Conservation (phyloP, 2,113 vertebrate species). For the Brachyistius frenatus region DNA sequence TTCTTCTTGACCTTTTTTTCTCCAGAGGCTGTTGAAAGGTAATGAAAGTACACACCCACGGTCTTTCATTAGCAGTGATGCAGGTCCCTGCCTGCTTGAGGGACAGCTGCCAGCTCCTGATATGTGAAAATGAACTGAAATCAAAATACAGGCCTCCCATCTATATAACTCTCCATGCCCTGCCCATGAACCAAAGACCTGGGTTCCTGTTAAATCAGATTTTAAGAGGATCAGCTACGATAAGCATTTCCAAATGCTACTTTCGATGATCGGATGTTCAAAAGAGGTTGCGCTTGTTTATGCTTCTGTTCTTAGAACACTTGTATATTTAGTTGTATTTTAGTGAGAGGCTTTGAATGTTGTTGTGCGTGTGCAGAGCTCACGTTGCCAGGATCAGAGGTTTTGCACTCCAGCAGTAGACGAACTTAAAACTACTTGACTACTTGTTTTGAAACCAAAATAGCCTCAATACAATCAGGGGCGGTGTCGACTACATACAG, state of each 20-base stretch:
- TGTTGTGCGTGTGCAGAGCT: background rate
- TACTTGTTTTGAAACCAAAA: too few species aligned
- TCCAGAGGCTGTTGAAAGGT: conserved; percentile 62
- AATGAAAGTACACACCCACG: conserved; percentile 69
- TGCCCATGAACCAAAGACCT: background rate
- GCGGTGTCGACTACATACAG: too few species aligned
- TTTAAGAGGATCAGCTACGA: conserved; percentile 5
- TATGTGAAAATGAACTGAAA: conserved; percentile 40
- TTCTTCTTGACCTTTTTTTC: conserved; percentile 29
- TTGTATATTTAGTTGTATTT: background rate
- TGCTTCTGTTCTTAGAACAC: background rate
- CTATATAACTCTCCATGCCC: background rate
- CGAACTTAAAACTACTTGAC: too few species aligned
- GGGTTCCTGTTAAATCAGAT: conserved; percentile 16
- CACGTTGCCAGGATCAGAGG: too few species aligned
- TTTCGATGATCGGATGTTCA: conserved; percentile 23
- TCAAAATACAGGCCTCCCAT: conserved; percentile 22
- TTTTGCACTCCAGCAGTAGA: too few species aligned
- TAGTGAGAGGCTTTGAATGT: conserved; percentile 5
- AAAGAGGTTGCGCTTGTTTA: conserved; percentile 15
- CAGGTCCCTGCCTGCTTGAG: conserved; percentile 75
- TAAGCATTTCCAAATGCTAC: background rate
- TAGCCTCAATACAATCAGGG: too few species aligned
- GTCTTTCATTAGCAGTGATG: conserved; percentile 63
- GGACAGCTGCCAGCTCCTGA: conserved; percentile 51